Evolutionary conservation across 2,797 vertebrate genomes (phyloP), one percentile per base, ranked within the genome.

Genomic region (Chanos chanos): DNA sequence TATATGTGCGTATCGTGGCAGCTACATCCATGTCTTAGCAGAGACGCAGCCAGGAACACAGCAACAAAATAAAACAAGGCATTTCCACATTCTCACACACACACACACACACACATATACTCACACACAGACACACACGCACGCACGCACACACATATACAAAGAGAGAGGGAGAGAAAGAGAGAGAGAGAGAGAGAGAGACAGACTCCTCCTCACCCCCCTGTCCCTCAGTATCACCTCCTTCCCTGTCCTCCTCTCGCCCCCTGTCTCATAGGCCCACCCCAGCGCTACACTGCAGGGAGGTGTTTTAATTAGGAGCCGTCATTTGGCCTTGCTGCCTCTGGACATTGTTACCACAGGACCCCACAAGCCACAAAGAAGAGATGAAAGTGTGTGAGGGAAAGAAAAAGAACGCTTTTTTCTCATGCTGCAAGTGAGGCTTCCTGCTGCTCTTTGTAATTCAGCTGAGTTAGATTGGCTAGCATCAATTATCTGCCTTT

Each of bases 331-430:
- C 19, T 39, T 61, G 34, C 25, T 59, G 24, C 31, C 36, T 18
- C 25, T 56, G 66, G 61, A 65, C 18, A 13, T 54, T 61, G 37
- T 68, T 68, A 68, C 28, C 49, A 25, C 66, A n/a, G 51, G 49
- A 33, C 47, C 39, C 33, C 24, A 43, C 53, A 63, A 58, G 36
- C 43, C 51, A 40, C 34, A 65, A 40, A 33, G 21, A 43, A 10
- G 24, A 66, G 57, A 57, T 66, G 43, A 56, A 61, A 61, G 49
- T 43, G 34, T n/a, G 21, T 55, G n/a, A 18, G 31, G 22, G 2
- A 7, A n/a, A 37, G 22, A 45, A 21, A 45, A 13, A 28, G 30
- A 36, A 27, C 50, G 19, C 48, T 70, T 31, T 37, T 43, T 60
- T 19, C 36, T 25, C 56, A 2, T 24, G 48, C 40, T 45, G 19